A percentile compares a stretch with the other conserved stretches of the same genome.
Conservation (phyloP, 2,797 vertebrate genomes). For the Pseudochirops corinnae region DNA sequence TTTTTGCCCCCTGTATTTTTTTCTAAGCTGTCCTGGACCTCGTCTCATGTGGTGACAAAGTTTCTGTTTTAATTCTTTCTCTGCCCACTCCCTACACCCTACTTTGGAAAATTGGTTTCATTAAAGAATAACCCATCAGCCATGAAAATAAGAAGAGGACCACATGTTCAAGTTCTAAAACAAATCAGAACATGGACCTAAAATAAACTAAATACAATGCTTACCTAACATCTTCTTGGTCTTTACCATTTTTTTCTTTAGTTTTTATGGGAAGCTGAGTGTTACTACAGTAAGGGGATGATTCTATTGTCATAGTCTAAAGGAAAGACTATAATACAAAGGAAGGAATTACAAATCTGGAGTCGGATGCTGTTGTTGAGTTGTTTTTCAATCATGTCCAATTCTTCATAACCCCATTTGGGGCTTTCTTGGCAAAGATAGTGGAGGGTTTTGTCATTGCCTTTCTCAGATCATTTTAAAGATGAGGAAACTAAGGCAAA, state of each 20-base stretch:
- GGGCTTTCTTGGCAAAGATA: neutral
- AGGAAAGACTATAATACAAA: neutral
- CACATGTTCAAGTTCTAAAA: neutral
- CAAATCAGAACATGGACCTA: neutral
- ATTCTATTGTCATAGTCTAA: neutral
- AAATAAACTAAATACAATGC: neutral
- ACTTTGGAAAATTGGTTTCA: neutral
- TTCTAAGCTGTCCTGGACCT: neutral
- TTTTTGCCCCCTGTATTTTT: neutral
- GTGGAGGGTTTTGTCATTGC: neutral
- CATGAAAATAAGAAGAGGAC: neutral
- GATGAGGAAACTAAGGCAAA: neutral
- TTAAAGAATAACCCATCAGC: neutral
- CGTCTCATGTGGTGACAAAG: neutral
- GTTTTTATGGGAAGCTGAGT: neutral
- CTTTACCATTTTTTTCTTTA: neutral
- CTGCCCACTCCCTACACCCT: neutral
- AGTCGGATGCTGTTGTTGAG: neutral
- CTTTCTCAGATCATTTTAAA: neutral
- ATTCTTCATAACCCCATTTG: neutral
- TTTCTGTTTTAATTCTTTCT: neutral
- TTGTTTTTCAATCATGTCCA: neutral
- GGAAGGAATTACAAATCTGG: neutral
- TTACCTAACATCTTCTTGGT: neutral
- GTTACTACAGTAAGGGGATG: neutral